Evolutionary conservation across 2,888 invertebrate genomes (phyloP), one percentile per base, ranked within the genome.

Genomic region (Dorcus parallelipipedus): DNA sequence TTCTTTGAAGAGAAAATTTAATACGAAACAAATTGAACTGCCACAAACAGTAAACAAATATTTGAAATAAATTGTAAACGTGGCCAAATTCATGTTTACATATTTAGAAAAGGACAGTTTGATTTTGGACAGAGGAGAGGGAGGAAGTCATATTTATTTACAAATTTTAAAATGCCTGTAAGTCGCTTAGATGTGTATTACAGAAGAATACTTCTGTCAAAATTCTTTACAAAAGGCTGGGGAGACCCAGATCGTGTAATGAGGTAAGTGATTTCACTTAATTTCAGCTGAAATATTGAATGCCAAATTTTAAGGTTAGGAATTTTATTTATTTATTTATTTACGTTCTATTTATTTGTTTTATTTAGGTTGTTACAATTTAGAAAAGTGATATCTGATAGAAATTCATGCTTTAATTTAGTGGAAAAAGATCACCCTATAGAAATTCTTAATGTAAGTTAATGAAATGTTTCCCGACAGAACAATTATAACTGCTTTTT

Each of bases 161-260:
- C 20, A 10, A 17, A 20, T 45, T 45, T 45, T 14, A 66, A 52
- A 58, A 75, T 74, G 73, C 68, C 77, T 20, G 74, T 79, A 10
- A 82, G 81, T 68, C 72, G 75, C 61, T 71, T 93, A 69, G 93
- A 93, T 76, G 86, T 88, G 60, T 82, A 93, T 53, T 97, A 95
- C 76, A 84, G 96, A 66, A 90, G 90, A 75, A 84, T 97, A 73
- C 83, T 97, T 56, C 81, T 95, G 57, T 91, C 93, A 1, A 92
- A 90, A 78, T 95, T 97, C 78, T 98, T 97, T 74, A 93, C 91
- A 1, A 93, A 94, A 82, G 97, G 97, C 70, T 98, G 97, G 97
- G 97, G 97, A 5, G 89, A 91, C 74, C 94, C 97, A 23, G 92
- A 95, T 71, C 91, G 92, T 77, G 82, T 98, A 58, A 87, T 89